phyloP scores from a whole-genome alignment of 1,140 invertebrate genomes.

The Argopecten irradians region DNA sequence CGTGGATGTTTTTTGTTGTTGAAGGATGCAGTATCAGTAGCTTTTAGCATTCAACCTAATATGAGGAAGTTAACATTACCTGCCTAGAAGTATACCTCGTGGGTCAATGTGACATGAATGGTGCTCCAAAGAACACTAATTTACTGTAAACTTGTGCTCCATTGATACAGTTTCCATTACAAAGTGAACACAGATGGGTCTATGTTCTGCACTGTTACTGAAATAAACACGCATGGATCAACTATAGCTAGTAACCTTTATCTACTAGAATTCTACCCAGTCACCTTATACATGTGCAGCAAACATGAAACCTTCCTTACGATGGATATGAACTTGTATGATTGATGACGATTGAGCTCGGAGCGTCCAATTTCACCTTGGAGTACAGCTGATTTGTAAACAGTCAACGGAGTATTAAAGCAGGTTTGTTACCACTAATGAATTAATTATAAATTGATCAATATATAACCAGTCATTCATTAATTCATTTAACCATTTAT shows the following conservation, averaged over 20 bases:
- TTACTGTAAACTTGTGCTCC: no score
- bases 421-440: not conserved
- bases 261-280: not conserved
- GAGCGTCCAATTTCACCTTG: not conserved
- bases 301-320: not conserved
- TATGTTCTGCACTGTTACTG: not conserved
- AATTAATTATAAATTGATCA: not conserved
- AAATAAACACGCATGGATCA: not conserved
- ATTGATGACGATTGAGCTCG: not conserved
- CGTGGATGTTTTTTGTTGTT: not conserved
- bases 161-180: not conserved
- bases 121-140: no score
- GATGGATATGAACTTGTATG: not conserved
- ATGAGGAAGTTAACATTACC: not conserved
- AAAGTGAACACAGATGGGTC: not conserved
- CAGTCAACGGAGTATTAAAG: not conserved
- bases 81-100: no score
- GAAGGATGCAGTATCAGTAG: not conserved
- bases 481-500: no score
- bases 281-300: not conserved
- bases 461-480: no score
- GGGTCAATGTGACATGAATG: no score
- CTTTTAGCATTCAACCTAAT: not conserved
- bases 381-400: not conserved
- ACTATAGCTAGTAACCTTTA: not conserved